A percentile compares a stretch with the other conserved stretches of the same genome.
These are phyloP conservation scores for Halocaridina rubra DNA, from an alignment of 2,888 invertebrate genomes.

Conservation along the genomic window DNA sequence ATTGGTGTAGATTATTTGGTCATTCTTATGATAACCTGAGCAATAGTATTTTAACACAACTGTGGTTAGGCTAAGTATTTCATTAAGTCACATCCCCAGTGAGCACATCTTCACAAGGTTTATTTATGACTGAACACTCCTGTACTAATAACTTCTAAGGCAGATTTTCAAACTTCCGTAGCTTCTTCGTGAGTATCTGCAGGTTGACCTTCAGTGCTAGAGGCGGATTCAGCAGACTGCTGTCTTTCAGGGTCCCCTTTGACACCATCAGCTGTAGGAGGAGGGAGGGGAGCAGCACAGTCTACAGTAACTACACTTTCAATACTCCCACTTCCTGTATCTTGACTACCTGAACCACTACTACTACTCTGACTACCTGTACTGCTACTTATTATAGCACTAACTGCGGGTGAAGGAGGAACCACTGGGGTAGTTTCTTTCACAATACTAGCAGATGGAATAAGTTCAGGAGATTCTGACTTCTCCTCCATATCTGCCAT, in stretches of 20 bases:
- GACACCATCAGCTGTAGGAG: neutral
- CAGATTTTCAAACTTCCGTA: constrained; percentile 35
- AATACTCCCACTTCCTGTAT: constrained; percentile 48
- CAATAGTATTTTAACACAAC: constrained; percentile 6
- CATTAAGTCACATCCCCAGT: neutral
- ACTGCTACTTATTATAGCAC: constrained; percentile 26
- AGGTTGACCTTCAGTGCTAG: constrained; percentile 34
- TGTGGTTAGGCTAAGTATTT: too few relatives aligned
- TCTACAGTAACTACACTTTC: constrained; percentile 52
- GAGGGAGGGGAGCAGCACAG: constrained; percentile 3
- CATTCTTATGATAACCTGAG: constrained; percentile 38
- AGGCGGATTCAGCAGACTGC: constrained; percentile 4
- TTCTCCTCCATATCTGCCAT: constrained; percentile 52
- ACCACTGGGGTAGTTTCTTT: neutral
- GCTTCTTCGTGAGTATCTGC: constrained; percentile 39
- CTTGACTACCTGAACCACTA: constrained; percentile 52
- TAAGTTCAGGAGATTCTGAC: constrained; percentile 11
- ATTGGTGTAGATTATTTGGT: neutral
- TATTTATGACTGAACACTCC: neutral
- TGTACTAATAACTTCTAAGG: neutral
- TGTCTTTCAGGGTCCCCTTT: neutral
- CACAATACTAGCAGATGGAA: neutral
- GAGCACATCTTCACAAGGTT: neutral
- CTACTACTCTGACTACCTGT: constrained; percentile 49
- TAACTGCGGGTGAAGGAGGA: constrained; percentile 27